Percentiles rank a stretch among this genome's conserved stretches.
These are phyloP conservation scores for Spodoptera litura DNA, from an alignment of 1,140 invertebrate genomes.

Conservation along the genomic window DNA sequence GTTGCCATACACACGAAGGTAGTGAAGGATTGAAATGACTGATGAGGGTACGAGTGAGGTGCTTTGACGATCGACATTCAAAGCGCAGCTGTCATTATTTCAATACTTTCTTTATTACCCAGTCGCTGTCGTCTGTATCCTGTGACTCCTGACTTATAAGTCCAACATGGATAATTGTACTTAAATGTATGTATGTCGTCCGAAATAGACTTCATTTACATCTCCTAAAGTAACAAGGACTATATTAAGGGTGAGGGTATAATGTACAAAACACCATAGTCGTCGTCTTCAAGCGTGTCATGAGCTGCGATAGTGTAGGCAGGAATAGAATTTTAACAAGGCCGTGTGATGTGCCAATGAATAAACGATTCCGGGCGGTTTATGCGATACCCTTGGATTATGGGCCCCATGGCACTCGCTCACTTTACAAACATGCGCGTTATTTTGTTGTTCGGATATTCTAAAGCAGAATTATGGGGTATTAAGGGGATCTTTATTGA, in stretches of 20 bases:
- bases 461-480: conserved; percentile 12
- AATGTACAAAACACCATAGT: neutral
- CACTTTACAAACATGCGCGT: conserved; percentile 30
- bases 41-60: no score
- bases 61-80: no score
- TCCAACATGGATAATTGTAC: no score
- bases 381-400: conserved; percentile 60
- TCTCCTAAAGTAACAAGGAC: no score
- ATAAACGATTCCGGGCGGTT: conserved; percentile 76
- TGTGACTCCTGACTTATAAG: no score
- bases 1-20: neutral
- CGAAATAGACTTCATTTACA: no score
- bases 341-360: conserved; percentile 73
- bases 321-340: conserved; percentile 77
- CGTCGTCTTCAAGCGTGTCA: neutral
- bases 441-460: conserved; percentile 36
- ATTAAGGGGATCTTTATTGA: conserved; percentile 43
- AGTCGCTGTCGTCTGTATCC: no score
- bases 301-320: conserved; percentile 3
- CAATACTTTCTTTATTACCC: no score
- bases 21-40: neutral
- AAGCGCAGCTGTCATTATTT: no score
- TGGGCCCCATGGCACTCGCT: conserved; percentile 26
- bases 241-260: neutral
- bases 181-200: no score